phyloP scores from a whole-genome alignment of 2,888 invertebrate genomes.

The Zonitis immaculata region DNA sequence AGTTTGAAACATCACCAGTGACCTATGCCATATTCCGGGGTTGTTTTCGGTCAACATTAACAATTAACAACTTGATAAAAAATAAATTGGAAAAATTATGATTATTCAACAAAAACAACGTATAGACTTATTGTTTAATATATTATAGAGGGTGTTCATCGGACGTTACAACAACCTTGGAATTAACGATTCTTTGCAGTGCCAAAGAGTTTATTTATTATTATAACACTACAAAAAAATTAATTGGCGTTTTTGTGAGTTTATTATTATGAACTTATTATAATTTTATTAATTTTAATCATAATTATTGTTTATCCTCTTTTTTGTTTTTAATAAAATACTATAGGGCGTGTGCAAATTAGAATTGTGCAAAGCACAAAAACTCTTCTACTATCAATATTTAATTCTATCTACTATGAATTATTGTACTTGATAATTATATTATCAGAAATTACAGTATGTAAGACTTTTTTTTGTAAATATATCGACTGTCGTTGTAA shows the following conservation, averaged over 20 bases:
- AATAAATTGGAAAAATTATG: no score
- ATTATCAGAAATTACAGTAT: slow-evolving; percentile 29
- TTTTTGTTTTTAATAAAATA: slow-evolving; percentile 21
- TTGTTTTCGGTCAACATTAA: slow-evolving; percentile 66
- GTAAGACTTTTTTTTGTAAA: slow-evolving; percentile 44
- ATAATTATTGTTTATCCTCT: slow-evolving; percentile 20
- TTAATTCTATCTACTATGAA: no score
- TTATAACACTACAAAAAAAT: no score
- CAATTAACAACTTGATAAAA: no score
- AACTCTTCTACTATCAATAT: no score
- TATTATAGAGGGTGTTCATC: slow-evolving; percentile 25
- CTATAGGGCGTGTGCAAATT: slow-evolving; percentile 47
- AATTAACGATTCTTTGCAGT: slow-evolving; percentile 46
- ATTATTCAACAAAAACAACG: no score
- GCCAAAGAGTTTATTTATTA: slow-evolving; percentile 44
- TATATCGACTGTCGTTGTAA: slow-evolving; percentile 48
- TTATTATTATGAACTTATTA: no score
- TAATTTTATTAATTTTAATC: no score
- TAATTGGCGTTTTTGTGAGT: slow-evolving; percentile 33
- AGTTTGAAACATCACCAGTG: slow-evolving; percentile 76
- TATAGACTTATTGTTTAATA: no score
- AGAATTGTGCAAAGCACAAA: slow-evolving; percentile 43
- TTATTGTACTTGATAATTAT: slow-evolving; percentile 36
- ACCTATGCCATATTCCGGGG: slow-evolving; percentile 81
- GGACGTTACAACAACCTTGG: slow-evolving; percentile 36